Conservation (phyloP, 92 coral and sea anemone genomes). For the Pocillopora meandrina region DNA sequence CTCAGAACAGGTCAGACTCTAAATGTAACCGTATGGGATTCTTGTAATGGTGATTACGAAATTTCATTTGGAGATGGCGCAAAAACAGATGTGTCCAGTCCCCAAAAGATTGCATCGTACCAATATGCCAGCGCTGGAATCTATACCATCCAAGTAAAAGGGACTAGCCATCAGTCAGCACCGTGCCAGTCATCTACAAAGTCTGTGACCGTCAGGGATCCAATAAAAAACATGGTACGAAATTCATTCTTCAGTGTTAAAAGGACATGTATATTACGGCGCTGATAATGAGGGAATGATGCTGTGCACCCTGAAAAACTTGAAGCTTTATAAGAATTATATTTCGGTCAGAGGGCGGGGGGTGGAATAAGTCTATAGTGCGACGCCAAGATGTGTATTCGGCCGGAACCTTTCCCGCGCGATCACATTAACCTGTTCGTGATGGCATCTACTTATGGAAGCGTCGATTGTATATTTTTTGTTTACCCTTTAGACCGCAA, state of each 20-base stretch:
- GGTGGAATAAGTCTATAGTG: no score
- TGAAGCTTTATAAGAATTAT: no score
- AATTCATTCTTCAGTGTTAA: not conserved
- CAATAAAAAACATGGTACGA: constrained; percentile 51
- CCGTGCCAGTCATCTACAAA: not conserved
- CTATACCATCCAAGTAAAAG: not conserved
- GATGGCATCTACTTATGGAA: no score
- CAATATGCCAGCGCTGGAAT: constrained; percentile 24
- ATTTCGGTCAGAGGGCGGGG: no score
- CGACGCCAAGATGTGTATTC: no score
- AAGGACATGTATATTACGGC: no score
- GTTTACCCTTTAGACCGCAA: constrained; percentile 35
- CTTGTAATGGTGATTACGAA: constrained; percentile 21
- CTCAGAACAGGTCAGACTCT: constrained; percentile 20
- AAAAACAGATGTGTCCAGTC: not conserved
- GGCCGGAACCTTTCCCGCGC: no score
- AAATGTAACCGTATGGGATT: constrained; percentile 55
- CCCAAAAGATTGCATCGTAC: constrained; percentile 24
- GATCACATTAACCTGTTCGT: no score
- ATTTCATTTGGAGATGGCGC: constrained; percentile 49
- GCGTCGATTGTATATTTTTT: not conserved
- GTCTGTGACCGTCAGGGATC: constrained; percentile 47
- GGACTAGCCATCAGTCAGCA: not conserved
- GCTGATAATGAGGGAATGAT: no score
- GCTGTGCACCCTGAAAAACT: no score